A percentile compares a stretch with the other conserved stretches of the same genome.
Conservation (phyloP, 2,888 invertebrate genomes). For the Synergus itoensis region DNA sequence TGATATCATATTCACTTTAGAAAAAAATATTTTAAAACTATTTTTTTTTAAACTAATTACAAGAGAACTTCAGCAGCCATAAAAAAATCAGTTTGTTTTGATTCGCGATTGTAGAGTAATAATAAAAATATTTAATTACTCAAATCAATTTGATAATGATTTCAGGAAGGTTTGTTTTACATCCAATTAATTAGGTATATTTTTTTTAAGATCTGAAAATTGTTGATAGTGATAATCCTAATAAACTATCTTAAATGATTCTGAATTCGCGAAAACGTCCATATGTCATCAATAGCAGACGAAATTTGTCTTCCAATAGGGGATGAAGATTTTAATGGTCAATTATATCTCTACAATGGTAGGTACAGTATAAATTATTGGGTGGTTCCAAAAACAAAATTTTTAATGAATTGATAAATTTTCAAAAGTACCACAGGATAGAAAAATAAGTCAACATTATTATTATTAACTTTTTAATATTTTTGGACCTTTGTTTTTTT, state of each 20-base stretch:
- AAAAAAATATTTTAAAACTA: not conserved
- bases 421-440: not conserved
- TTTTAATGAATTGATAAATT: no score
- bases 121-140: not conserved
- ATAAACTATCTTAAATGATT: slow-evolving; percentile 56
- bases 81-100: no score
- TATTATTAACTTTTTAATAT: not conserved
- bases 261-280: slow-evolving; percentile 60
- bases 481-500: not conserved
- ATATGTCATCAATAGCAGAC: slow-evolving; percentile 71
- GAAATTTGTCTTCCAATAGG: slow-evolving; percentile 67
- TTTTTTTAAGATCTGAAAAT: not conserved
- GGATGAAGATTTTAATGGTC: slow-evolving; percentile 54
- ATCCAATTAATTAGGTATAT: not conserved
- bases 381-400: no score
- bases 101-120: no score
- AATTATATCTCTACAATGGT: no score
- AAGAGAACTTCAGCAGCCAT: no score
- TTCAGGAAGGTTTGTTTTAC: not conserved
- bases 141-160: not conserved
- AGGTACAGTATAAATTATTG: no score
- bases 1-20: not conserved
- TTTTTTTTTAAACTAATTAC: no score
- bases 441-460: not conserved
- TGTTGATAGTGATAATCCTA: slow-evolving; percentile 42